These are phyloP conservation scores for Yponomeuta evonymella DNA, from an alignment of 2,888 invertebrate genomes.

Conservation along the genomic window DNA sequence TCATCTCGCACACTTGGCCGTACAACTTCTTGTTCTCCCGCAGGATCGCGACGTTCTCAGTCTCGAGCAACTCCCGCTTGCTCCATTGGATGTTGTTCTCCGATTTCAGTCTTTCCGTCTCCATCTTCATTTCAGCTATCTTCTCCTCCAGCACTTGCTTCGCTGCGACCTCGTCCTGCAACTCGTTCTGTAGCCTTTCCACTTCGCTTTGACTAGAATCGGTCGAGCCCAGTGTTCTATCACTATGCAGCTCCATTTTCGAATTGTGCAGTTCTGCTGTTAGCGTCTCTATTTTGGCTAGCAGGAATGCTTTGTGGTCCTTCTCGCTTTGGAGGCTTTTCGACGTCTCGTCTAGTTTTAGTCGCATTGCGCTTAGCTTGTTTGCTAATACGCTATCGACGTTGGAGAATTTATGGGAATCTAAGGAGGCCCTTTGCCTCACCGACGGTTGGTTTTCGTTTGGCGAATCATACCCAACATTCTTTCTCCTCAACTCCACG, in stretches of 20 bases:
- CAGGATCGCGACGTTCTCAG: conserved; percentile 90
- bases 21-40: conserved; percentile 91
- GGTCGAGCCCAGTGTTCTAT: conserved; percentile 61
- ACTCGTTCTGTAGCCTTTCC: conserved; percentile 61
- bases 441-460: conserved; percentile 40
- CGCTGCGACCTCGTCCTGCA: conserved; percentile 66
- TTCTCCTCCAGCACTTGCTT: conserved; percentile 67
- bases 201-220: conserved; percentile 69
- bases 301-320: conserved; percentile 59
- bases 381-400: conserved; percentile 62
- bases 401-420: conserved; percentile 65
- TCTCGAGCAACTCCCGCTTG: conserved; percentile 91
- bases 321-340: conserved; percentile 61
- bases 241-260: conserved; percentile 57
- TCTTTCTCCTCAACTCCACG: conserved; percentile 58
- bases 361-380: conserved; percentile 55
- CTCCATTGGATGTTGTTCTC: conserved; percentile 97
- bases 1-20: conserved; percentile 62
- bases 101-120: conserved; percentile 90
- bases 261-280: conserved; percentile 58
- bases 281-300: conserved; percentile 55
- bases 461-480: conserved; percentile 47
- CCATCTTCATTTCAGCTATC: conserved; percentile 60
- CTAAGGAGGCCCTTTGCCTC: conserved; percentile 60
- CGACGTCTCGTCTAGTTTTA: conserved; percentile 56